phyloP scores from a whole-genome alignment of 2,888 invertebrate species.

The Meganola albula region DNA sequence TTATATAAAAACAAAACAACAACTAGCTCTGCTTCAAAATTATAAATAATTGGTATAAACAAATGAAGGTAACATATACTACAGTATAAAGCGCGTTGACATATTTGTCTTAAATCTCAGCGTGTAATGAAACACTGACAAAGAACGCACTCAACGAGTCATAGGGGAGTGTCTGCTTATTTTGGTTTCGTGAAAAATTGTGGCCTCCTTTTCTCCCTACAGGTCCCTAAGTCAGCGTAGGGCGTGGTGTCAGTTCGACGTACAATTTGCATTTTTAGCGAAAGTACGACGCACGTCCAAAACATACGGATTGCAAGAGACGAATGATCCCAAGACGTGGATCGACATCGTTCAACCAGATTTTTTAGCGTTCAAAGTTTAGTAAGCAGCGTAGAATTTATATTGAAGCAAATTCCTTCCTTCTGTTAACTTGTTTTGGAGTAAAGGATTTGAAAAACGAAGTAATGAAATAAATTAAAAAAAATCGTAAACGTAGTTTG shows the following conservation, averaged over 20 bases:
- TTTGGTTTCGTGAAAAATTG: slow-evolving; percentile 72
- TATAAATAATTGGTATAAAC: no score
- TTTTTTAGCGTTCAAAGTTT: slow-evolving; percentile 25
- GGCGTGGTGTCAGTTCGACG: slow-evolving; percentile 67
- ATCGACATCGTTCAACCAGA: slow-evolving; percentile 32
- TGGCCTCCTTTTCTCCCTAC: slow-evolving; percentile 41
- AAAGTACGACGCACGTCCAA: slow-evolving; percentile 66
- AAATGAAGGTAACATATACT: no score
- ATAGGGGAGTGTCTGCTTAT: slow-evolving; percentile 65
- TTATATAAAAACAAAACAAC: no score
- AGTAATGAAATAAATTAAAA: no score
- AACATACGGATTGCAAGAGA: slow-evolving; percentile 65
- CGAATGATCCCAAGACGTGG: slow-evolving; percentile 58
- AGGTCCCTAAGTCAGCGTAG: slow-evolving; percentile 50
- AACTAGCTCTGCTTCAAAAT: no score
- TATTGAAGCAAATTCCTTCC: no score
- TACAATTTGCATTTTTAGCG: slow-evolving; percentile 74
- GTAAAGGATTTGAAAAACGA: no score
- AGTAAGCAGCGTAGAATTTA: no score
- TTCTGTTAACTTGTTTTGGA: no score
- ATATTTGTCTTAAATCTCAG: slow-evolving; percentile 40
- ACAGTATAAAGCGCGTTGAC: no score
- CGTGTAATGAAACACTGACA: slow-evolving; percentile 49
- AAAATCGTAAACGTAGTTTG: no score
- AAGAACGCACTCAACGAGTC: slow-evolving; percentile 43